Evolutionary conservation across 2,113 vertebrate genomes (phyloP).

Genomic region (Nettapus auritus): DNA sequence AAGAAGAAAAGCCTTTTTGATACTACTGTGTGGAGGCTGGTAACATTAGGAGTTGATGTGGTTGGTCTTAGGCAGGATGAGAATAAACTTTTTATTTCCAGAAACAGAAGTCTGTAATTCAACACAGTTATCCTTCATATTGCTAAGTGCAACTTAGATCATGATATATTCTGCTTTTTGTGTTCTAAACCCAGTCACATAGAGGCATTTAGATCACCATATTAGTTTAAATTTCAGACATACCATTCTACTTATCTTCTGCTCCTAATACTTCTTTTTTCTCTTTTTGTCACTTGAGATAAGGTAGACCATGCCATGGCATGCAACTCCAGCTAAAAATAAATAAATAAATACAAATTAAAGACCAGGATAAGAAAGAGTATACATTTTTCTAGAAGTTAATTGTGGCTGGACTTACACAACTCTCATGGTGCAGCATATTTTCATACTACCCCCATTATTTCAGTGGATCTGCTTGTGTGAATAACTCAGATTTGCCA

Average conservation of each 20-base stretch:
- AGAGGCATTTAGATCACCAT: background rate
- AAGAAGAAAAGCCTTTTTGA: background rate
- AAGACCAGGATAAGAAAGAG: background rate
- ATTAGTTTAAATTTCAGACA: background rate
- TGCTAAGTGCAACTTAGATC: slow-evolving; percentile 26
- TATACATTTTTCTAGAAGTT: background rate
- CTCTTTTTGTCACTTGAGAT: background rate
- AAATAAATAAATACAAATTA: background rate
- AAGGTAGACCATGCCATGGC: background rate
- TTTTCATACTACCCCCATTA: background rate
- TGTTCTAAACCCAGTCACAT: background rate
- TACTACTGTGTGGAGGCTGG: background rate
- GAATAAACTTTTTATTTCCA: background rate
- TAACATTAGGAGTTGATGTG: background rate
- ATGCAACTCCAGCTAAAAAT: background rate
- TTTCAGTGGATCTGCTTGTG: background rate
- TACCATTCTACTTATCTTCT: background rate
- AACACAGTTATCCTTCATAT: background rate
- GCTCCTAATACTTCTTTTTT: background rate
- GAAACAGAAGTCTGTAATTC: background rate
- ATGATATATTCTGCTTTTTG: slow-evolving; percentile 7
- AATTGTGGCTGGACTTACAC: background rate
- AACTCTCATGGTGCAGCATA: background rate
- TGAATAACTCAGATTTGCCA: background rate
- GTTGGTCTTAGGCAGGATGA: background rate